A percentile compares a stretch with the other conserved stretches of the same genome.
Conservation (phyloP, 2,888 invertebrate species). For the Drosophila mayaguana region DNA sequence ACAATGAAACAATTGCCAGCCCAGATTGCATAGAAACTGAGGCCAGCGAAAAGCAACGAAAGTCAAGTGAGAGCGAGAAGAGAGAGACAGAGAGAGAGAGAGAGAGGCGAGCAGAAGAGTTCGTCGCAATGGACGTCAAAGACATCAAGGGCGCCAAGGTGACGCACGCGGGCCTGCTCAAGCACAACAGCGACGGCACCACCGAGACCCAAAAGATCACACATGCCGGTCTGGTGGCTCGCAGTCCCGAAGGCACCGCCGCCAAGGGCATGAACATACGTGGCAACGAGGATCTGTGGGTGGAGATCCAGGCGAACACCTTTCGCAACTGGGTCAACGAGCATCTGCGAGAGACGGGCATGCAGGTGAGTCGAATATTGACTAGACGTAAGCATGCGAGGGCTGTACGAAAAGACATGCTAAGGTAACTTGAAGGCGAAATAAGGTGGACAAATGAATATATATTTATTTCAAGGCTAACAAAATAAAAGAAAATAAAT, state of each 20-base stretch:
- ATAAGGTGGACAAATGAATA: not conserved
- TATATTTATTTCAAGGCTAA: not conserved
- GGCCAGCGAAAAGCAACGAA: slow-evolving; percentile 34
- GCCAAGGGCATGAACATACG: slow-evolving; percentile 98
- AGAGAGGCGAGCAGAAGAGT: slow-evolving; percentile 25
- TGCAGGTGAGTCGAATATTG: slow-evolving; percentile 86
- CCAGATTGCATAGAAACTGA: slow-evolving; percentile 41
- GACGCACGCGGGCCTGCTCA: slow-evolving; percentile 87
- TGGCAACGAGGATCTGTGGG: slow-evolving; percentile 97
- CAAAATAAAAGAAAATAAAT: too few species aligned
- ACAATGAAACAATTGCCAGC: slow-evolving; percentile 46
- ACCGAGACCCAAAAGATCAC: slow-evolving; percentile 88
- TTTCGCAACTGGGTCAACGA: slow-evolving; percentile 99
- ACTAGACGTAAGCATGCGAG: not conserved
- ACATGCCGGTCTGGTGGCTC: slow-evolving; percentile 93
- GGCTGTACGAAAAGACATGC: not conserved
- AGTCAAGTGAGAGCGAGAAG: slow-evolving; percentile 35
- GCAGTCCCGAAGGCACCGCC: slow-evolving; percentile 97
- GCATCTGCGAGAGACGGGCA: slow-evolving; percentile 90
- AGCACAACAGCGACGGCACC: slow-evolving; percentile 87
- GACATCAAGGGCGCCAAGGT: slow-evolving; percentile 86
- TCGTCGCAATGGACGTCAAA: slow-evolving; percentile 84
- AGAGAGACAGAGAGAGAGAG: slow-evolving; percentile 18
- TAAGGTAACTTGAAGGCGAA: too few species aligned
- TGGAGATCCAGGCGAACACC: slow-evolving; percentile 97